Evolutionary conservation across 2,888 invertebrate genomes (phyloP).

Genomic region (Clostera curtula): DNA sequence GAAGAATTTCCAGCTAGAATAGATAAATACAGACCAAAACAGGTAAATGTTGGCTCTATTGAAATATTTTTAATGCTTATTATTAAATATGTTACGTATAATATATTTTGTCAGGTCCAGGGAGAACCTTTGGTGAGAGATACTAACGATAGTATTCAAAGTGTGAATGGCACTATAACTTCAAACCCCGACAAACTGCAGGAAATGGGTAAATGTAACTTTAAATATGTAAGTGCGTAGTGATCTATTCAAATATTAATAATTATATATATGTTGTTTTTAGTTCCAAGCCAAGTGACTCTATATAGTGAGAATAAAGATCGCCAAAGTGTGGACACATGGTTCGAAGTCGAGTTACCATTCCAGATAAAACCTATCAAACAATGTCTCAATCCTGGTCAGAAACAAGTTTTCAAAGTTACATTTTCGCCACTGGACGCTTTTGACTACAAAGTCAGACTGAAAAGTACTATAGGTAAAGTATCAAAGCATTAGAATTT

Average conservation of each 20-base stretch:
- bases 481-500: slow-evolving; percentile 1
- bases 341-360: slow-evolving; percentile 63
- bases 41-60: slow-evolving; percentile 15
- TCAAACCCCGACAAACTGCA: too few species aligned
- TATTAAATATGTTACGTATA: too few species aligned
- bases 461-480: slow-evolving; percentile 56
- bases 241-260: slow-evolving; percentile 3
- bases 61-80: too few species aligned
- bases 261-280: slow-evolving; percentile 7
- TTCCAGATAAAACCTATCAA: slow-evolving; percentile 66
- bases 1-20: slow-evolving; percentile 56
- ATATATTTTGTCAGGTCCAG: too few species aligned
- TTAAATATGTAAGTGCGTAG: background rate
- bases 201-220: too few species aligned
- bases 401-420: slow-evolving; percentile 52
- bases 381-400: slow-evolving; percentile 56
- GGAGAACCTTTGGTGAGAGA: too few species aligned
- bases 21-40: slow-evolving; percentile 31
- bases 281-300: slow-evolving; percentile 49
- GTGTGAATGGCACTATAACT: too few species aligned
- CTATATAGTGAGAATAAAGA: slow-evolving; percentile 49
- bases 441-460: slow-evolving; percentile 59
- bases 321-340: slow-evolving; percentile 57
- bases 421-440: slow-evolving; percentile 75
- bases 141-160: too few species aligned